phyloP scores from a whole-genome alignment of 2,888 invertebrate species.

The Drosophila testacea region DNA sequence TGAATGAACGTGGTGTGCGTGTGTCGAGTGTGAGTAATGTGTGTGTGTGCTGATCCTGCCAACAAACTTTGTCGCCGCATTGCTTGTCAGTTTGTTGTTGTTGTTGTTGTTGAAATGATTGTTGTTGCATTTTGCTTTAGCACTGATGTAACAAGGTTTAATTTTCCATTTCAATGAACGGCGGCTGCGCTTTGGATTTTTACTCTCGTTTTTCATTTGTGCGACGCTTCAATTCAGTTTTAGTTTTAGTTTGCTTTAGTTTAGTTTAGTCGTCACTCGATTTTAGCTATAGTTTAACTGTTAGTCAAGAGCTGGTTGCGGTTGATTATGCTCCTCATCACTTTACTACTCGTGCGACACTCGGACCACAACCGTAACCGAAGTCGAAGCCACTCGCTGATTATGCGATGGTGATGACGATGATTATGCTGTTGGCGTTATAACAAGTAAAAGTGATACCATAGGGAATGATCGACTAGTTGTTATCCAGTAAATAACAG shows the following conservation, averaged over 20 bases:
- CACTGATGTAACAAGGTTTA: slow-evolving; percentile 84
- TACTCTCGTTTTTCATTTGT: slow-evolving; percentile 81
- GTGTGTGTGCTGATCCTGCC: slow-evolving; percentile 61
- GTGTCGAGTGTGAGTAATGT: slow-evolving; percentile 6
- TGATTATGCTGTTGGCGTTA: slow-evolving; percentile 67
- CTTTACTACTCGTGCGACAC: slow-evolving; percentile 41
- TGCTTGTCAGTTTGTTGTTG: slow-evolving; percentile 56
- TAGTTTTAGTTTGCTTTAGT: slow-evolving; percentile 34
- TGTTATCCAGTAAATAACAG: slow-evolving; percentile 3
- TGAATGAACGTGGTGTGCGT: slow-evolving; percentile 43
- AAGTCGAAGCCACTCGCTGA: slow-evolving; percentile 57
- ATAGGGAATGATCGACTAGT: neutral
- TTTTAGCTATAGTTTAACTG: slow-evolving; percentile 40
- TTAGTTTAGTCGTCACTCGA: slow-evolving; percentile 33
- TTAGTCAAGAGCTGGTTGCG: slow-evolving; percentile 60
- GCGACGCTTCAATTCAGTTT: slow-evolving; percentile 33
- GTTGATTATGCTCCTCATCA: slow-evolving; percentile 77
- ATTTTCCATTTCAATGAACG: slow-evolving; percentile 84
- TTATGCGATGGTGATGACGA: slow-evolving; percentile 46
- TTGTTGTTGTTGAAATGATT: slow-evolving; percentile 47
- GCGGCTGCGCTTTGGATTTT: slow-evolving; percentile 76
- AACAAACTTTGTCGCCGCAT: slow-evolving; percentile 61
- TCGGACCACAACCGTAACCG: slow-evolving; percentile 68
- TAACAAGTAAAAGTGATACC: slow-evolving; percentile 31
- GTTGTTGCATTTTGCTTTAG: slow-evolving; percentile 58